phyloP scores from a whole-genome alignment of 2,113 vertebrate genomes.

The Cyprinodon variegatus region DNA sequence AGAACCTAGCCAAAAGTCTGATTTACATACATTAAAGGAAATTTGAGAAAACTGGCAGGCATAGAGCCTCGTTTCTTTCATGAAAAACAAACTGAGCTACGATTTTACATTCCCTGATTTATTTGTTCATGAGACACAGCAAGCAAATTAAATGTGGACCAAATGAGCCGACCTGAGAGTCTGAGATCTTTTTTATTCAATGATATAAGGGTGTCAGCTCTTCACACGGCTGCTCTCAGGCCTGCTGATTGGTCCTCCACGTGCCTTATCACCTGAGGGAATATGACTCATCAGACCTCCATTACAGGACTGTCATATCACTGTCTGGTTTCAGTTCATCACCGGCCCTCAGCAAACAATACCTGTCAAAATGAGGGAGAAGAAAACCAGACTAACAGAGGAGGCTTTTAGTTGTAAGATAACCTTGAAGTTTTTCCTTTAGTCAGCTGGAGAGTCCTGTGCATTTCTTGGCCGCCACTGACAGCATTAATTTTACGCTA shows the following conservation, averaged over 20 bases:
- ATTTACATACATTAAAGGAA: conserved; percentile 33
- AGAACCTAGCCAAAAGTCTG: conserved; percentile 8
- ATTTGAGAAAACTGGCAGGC: not conserved
- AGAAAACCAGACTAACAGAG: not conserved
- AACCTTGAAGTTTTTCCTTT: not conserved
- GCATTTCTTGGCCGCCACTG: not conserved
- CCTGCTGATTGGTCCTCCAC: conserved; percentile 11
- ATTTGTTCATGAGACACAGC: not conserved
- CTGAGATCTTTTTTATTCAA: conserved; percentile 8
- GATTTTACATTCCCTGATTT: conserved; percentile 1
- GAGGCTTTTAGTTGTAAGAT: not conserved
- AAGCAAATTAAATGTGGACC: not conserved
- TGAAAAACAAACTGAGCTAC: not conserved
- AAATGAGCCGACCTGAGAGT: not conserved
- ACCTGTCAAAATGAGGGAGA: not conserved
- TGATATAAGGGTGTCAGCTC: conserved; percentile 2
- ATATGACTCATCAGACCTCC: conserved; percentile 10
- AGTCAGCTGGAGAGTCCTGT: not conserved
- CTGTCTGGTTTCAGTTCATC: not conserved
- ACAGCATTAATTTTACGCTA: not conserved
- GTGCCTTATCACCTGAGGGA: conserved; percentile 19
- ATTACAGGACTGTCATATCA: conserved; percentile 21
- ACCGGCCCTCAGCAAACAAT: not conserved
- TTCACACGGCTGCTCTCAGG: not conserved
- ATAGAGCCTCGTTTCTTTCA: not conserved